Evolutionary conservation across 2,888 invertebrate species (phyloP).

Genomic region (Lymantria dispar): DNA sequence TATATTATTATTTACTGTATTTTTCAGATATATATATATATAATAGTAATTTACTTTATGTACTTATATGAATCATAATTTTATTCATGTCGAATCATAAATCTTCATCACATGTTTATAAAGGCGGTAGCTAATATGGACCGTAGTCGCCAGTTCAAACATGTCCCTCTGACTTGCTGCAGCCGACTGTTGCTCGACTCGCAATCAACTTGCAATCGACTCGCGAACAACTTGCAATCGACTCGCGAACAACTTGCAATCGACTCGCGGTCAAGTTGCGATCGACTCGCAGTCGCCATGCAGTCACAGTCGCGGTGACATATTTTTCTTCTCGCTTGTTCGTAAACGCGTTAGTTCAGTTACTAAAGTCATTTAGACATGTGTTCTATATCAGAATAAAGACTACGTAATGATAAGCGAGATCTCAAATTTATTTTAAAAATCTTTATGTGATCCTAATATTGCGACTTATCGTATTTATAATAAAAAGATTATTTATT

Average conservation of each 20-base stretch:
- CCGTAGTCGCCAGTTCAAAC: conserved; percentile 43
- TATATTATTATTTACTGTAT: neutral
- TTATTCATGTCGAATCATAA: conserved; percentile 1
- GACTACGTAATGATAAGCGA: conserved; percentile 82
- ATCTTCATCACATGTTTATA: conserved; percentile 12
- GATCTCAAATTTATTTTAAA: conserved; percentile 82
- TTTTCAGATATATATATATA: neutral
- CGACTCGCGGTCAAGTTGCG: conserved; percentile 3
- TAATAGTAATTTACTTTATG: neutral
- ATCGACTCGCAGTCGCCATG: conserved; percentile 10
- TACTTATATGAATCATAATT: conserved; percentile 11
- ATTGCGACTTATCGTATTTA: conserved; percentile 76
- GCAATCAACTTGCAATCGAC: conserved; percentile 2
- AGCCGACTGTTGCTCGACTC: neutral
- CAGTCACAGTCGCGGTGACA: conserved; percentile 21
- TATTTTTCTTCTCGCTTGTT: conserved; percentile 69
- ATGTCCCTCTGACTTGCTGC: conserved; percentile 10
- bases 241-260: conserved; percentile 4
- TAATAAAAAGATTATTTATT: conserved; percentile 78
- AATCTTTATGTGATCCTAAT: conserved; percentile 78
- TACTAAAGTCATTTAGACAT: conserved; percentile 74
- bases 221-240: conserved; percentile 8
- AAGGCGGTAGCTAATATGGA: conserved; percentile 42
- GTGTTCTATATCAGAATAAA: conserved; percentile 80
- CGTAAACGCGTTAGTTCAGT: conserved; percentile 70